A percentile compares a stretch with the other conserved stretches of the same genome.
phyloP scores from a whole-genome alignment of 1,140 invertebrate species.

The Zophobas morio region DNA sequence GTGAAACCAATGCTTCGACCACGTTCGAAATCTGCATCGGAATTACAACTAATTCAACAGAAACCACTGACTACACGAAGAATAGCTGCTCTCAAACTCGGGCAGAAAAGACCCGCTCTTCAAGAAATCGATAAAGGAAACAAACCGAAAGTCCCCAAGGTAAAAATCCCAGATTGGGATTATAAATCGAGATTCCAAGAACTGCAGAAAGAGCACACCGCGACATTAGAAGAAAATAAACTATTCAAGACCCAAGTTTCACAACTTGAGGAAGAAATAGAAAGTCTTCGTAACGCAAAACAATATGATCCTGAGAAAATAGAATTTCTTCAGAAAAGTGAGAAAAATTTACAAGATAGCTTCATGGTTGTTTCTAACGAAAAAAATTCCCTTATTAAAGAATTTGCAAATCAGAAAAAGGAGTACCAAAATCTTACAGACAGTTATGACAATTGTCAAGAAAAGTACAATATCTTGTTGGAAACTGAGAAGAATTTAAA shows the following conservation, averaged over 20 bases:
- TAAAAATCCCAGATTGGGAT: conserved; percentile 55
- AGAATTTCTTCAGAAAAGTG: conserved; percentile 20
- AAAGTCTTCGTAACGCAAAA: background rate
- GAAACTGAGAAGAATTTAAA: no score
- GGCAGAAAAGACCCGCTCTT: no score
- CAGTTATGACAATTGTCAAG: background rate
- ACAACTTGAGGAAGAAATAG: conserved; percentile 31
- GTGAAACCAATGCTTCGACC: background rate
- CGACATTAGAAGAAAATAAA: conserved; percentile 29
- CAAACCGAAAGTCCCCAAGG: conserved; percentile 48
- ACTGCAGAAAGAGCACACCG: conserved; percentile 43
- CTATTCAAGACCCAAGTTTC: conserved; percentile 30
- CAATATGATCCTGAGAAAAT: conserved; percentile 18
- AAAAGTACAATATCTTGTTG: background rate
- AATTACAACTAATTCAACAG: background rate
- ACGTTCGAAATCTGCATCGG: background rate
- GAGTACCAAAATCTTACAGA: no score
- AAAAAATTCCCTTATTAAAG: background rate
- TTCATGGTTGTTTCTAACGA: background rate
- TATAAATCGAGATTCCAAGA: conserved; percentile 53
- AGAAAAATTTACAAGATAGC: background rate
- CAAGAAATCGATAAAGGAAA: conserved; percentile 25
- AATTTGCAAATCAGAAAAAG: conserved; percentile 20
- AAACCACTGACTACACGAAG: background rate
- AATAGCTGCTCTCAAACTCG: no score